Conservation (phyloP, 2,113 vertebrate genomes). For the Heloderma charlesbogerti region DNA sequence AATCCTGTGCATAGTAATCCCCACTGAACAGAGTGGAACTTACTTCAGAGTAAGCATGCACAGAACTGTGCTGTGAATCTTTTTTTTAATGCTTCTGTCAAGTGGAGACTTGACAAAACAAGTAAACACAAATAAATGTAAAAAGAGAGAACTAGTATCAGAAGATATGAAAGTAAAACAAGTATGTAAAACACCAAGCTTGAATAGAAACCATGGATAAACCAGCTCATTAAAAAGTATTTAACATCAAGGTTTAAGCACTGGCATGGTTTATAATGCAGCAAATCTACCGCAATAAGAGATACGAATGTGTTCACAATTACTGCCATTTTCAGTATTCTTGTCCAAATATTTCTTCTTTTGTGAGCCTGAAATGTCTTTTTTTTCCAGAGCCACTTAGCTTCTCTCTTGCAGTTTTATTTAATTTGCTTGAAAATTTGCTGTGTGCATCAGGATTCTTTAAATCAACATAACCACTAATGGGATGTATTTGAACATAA, state of each 20-base stretch:
- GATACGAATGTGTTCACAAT: background rate
- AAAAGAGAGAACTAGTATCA: background rate
- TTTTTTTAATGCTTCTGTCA: background rate
- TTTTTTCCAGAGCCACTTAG: slow-evolving; percentile 31
- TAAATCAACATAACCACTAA: background rate
- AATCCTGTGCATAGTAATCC: background rate
- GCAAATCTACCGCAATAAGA: background rate
- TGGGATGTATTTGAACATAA: background rate
- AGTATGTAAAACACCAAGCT: slow-evolving; percentile 44
- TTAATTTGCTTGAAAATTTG: slow-evolving; percentile 45
- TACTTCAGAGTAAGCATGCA: background rate
- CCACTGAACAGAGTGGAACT: background rate
- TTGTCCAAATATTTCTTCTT: slow-evolving; percentile 13
- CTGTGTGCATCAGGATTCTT: background rate
- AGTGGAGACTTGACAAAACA: background rate
- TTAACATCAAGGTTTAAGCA: slow-evolving; percentile 49
- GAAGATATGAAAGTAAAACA: slow-evolving; percentile 15
- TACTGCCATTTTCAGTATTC: slow-evolving; percentile 16
- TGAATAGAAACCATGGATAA: slow-evolving; percentile 20
- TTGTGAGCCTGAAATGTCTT: background rate
- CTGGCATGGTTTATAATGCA: background rate
- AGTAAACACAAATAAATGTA: too few relatives aligned
- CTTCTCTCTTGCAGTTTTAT: slow-evolving; percentile 14
- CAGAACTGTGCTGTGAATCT: background rate
- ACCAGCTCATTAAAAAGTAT: slow-evolving; percentile 39